Evolutionary conservation across 2,888 invertebrate species (phyloP).

Genomic region (Drosophila gaucha): DNA sequence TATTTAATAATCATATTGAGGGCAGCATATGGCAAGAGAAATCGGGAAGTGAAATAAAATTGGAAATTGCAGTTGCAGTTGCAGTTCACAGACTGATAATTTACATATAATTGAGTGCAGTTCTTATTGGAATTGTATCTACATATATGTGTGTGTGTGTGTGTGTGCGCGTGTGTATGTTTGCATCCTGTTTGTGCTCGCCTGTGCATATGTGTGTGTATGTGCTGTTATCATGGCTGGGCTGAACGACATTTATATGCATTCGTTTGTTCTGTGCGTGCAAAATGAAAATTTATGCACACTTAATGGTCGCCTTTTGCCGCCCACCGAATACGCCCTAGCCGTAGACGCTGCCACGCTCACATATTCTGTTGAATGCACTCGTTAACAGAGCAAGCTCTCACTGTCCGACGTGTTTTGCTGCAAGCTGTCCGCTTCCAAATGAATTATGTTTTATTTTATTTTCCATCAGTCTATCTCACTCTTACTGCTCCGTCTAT

Average conservation of each 20-base stretch:
- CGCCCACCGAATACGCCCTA: not conserved
- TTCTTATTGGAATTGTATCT: constrained; percentile 1
- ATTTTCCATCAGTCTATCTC: constrained; percentile 26
- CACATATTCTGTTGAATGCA: constrained; percentile 58
- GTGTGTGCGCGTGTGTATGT: not conserved
- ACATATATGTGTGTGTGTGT: not conserved
- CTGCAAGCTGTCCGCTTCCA: constrained; percentile 15
- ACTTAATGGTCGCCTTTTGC: constrained; percentile 56
- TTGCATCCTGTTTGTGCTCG: constrained; percentile 4
- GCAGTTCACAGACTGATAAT: constrained; percentile 49
- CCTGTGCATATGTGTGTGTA: not conserved
- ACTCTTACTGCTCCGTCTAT: not conserved
- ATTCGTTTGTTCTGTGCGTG: constrained; percentile 49
- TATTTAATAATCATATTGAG: constrained; percentile 55
- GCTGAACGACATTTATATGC: constrained; percentile 51
- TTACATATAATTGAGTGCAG: constrained; percentile 65
- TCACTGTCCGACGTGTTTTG: constrained; percentile 13
- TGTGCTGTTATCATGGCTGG: constrained; percentile 38
- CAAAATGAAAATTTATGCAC: constrained; percentile 68
- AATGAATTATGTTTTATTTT: constrained; percentile 63
- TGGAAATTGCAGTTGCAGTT: constrained; percentile 42
- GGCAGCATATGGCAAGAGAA: constrained; percentile 36
- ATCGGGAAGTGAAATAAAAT: constrained; percentile 42
- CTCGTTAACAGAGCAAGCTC: constrained; percentile 50
- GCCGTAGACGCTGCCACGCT: constrained; percentile 32